Conservation (phyloP, 1,140 invertebrate species). For the Bombus soroeensis region DNA sequence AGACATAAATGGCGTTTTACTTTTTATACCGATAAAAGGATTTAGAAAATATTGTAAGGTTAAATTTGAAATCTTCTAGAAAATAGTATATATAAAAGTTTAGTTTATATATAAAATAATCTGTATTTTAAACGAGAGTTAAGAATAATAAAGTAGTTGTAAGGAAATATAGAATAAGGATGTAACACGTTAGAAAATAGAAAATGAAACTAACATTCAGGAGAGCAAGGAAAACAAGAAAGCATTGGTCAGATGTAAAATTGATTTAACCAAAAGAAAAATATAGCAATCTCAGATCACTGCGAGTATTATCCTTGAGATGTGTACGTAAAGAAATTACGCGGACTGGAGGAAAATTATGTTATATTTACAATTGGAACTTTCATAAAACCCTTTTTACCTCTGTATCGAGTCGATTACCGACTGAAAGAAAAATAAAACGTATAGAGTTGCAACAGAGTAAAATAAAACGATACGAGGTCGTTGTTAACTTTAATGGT, state of each 20-base stretch:
- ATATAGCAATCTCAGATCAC: background rate
- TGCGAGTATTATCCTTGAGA: background rate
- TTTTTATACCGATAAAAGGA: background rate
- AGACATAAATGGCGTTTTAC: no score
- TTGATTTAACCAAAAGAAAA: background rate
- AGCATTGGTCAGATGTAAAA: background rate
- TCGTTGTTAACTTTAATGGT: conserved; percentile 39
- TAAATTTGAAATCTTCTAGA: background rate
- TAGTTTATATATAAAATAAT: background rate
- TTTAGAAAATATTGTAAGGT: no score
- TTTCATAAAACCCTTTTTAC: background rate
- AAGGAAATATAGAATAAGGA: no score
- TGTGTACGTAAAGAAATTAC: background rate
- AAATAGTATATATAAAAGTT: background rate
- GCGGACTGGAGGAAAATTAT: background rate
- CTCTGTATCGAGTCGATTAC: background rate
- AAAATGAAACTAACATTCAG: background rate
- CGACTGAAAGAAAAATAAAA: background rate
- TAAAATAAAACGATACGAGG: background rate
- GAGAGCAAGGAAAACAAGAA: background rate
- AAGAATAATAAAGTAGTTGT: no score
- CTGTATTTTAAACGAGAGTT: background rate
- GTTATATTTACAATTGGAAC: background rate
- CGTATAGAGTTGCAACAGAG: background rate
- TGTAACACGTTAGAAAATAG: no score